Evolutionary conservation across 2,888 invertebrate genomes (phyloP).

Genomic region (Odontothrips loti): DNA sequence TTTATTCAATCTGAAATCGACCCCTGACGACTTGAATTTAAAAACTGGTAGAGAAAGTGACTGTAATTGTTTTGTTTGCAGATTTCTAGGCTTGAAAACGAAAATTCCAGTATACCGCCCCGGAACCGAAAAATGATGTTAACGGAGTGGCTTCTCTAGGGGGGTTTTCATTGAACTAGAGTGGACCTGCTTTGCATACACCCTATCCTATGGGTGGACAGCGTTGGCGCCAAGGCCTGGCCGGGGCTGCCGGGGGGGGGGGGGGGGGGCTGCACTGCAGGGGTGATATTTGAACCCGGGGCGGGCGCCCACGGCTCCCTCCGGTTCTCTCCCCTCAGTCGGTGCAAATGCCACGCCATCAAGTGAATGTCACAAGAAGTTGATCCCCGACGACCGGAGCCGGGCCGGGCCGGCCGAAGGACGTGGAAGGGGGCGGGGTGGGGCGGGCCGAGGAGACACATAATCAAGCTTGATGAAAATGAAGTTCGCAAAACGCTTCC

Average conservation of each 20-base stretch:
- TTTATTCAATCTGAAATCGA: too few species aligned
- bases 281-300: slow-evolving; percentile 4
- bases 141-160: too few species aligned
- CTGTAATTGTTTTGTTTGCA: too few species aligned
- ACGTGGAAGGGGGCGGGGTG: not conserved
- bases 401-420: not conserved
- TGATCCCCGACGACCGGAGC: not conserved
- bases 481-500: not conserved
- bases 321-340: not conserved
- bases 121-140: too few species aligned
- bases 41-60: too few species aligned
- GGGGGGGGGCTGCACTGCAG: not conserved
- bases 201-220: too few species aligned
- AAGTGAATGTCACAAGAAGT: slow-evolving; percentile 7
- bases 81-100: too few species aligned
- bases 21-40: too few species aligned
- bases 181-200: too few species aligned
- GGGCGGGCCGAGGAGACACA: not conserved
- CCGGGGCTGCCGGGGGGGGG: not conserved
- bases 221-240: too few species aligned
- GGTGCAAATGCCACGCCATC: slow-evolving; percentile 19
- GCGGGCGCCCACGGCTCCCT: not conserved
- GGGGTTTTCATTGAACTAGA: too few species aligned
- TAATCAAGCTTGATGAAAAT: not conserved
- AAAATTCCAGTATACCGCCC: too few species aligned